These are phyloP conservation scores for Physocephala rufipes DNA, from an alignment of 2,888 invertebrate genomes.

Conservation along the genomic window DNA sequence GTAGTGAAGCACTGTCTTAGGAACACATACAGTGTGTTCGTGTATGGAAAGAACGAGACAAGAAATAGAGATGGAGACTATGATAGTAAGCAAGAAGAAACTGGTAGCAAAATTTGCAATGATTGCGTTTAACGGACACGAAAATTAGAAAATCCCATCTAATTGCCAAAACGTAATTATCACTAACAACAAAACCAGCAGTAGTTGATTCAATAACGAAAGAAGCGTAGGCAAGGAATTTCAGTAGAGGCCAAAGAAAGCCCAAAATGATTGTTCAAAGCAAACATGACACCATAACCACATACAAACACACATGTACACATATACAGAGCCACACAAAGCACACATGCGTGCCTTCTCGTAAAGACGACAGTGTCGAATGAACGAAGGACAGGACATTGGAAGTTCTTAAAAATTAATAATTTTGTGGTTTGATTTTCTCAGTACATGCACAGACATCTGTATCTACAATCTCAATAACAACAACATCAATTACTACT, in stretches of 20 bases:
- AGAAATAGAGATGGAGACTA: neutral
- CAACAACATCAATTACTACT: slow-evolving; percentile 20
- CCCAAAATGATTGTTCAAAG: too few species aligned
- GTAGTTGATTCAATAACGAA: neutral
- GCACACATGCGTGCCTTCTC: neutral
- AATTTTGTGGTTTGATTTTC: slow-evolving; percentile 38
- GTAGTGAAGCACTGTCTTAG: too few species aligned
- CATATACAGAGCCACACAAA: neutral
- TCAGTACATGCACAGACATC: slow-evolving; percentile 25
- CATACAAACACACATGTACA: neutral
- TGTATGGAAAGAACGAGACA: neutral
- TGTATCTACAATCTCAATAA: neutral
- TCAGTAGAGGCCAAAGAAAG: slow-evolving; percentile 4
- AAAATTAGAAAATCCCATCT: slow-evolving; percentile 1
- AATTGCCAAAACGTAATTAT: slow-evolving; percentile 17
- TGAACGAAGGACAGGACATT: slow-evolving; percentile 9
- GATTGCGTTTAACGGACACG: neutral
- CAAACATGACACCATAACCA: neutral
- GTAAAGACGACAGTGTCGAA: neutral
- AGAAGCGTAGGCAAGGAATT: neutral
- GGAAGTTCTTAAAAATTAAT: slow-evolving; percentile 37
- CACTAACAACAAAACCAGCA: neutral
- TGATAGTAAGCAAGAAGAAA: neutral
- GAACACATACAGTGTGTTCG: too few species aligned
- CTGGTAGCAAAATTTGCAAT: neutral